phyloP scores from a whole-genome alignment of 2,113 vertebrate species.

The Elephantulus edwardii region DNA sequence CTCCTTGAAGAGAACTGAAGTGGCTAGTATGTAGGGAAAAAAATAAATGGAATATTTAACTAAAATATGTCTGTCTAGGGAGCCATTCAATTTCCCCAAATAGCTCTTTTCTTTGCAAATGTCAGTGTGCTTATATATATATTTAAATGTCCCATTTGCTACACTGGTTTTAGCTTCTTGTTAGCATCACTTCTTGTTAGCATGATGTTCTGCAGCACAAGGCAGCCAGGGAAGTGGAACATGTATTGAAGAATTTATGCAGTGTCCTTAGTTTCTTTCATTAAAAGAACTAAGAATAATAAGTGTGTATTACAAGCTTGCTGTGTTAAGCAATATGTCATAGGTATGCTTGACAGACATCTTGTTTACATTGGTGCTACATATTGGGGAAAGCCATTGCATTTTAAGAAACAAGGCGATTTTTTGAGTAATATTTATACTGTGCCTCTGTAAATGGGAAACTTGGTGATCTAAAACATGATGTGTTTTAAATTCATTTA shows the following conservation, averaged over 20 bases:
- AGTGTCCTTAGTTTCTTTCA: constrained; percentile 87
- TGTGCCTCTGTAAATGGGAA: constrained; percentile 73
- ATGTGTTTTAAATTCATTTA: constrained; percentile 81
- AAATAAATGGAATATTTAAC: constrained; percentile 83
- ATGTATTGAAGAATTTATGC: constrained; percentile 87
- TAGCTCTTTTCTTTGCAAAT: constrained; percentile 83
- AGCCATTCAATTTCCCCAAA: constrained; percentile 83
- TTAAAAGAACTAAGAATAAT: constrained; percentile 85
- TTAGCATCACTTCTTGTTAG: constrained; percentile 89
- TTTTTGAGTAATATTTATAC: constrained; percentile 82
- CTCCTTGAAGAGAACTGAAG: constrained; percentile 76
- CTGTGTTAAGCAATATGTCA: constrained; percentile 83
- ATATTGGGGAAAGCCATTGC: constrained; percentile 76
- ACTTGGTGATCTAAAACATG: constrained; percentile 70
- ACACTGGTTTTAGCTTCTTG: constrained; percentile 87
- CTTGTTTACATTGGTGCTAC: constrained; percentile 84
- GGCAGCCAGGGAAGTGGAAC: constrained; percentile 85
- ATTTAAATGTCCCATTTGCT: constrained; percentile 88
- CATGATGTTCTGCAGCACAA: constrained; percentile 86
- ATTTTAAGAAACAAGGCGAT: constrained; percentile 81
- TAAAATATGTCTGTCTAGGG: constrained; percentile 84
- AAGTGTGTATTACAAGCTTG: constrained; percentile 80
- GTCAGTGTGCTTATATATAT: constrained; percentile 87
- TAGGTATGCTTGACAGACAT: constrained; percentile 80
- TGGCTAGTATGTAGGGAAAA: constrained; percentile 78